Evolutionary conservation across 2,797 vertebrate genomes (phyloP).

Genomic region (Acanthurus leucopareius): DNA sequence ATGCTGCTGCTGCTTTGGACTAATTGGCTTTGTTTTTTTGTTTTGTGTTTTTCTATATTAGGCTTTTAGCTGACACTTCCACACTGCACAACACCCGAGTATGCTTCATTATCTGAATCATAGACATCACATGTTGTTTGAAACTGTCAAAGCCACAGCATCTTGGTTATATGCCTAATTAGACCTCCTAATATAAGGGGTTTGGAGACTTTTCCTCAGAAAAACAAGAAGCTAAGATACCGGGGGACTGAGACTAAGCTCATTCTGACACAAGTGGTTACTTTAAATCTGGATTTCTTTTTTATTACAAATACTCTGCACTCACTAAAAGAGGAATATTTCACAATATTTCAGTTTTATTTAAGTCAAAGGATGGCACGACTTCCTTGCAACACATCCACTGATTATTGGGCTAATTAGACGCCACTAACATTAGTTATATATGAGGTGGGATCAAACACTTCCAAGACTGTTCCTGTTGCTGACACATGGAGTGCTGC

Average conservation of each 20-base stretch:
- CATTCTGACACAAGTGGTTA: background rate
- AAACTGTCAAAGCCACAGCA: background rate
- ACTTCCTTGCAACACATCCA: too few relatives aligned
- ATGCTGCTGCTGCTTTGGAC: conserved; percentile 10
- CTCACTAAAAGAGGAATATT: too few relatives aligned
- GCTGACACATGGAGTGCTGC: too few relatives aligned
- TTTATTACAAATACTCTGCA: too few relatives aligned
- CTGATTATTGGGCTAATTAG: background rate
- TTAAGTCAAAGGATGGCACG: too few relatives aligned
- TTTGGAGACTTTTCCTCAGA: background rate
- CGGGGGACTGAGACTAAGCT: background rate
- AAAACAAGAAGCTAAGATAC: background rate
- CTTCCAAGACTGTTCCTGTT: too few relatives aligned
- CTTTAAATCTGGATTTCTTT: too few relatives aligned
- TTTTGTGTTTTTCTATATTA: conserved; percentile 15
- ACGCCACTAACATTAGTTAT: background rate
- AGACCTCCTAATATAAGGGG: background rate
- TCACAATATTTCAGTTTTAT: too few relatives aligned
- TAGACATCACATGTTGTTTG: conserved; percentile 8
- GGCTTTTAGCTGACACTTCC: background rate
- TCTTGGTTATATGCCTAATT: background rate
- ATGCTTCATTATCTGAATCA: conserved; percentile 29
- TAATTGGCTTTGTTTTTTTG: conserved; percentile 45
- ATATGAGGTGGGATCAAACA: too few relatives aligned
- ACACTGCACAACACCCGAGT: background rate